Evolutionary conservation across 2,113 vertebrate species (phyloP), one percentile per base, ranked within the genome.

Genomic region (Chaetodon trifascialis): DNA sequence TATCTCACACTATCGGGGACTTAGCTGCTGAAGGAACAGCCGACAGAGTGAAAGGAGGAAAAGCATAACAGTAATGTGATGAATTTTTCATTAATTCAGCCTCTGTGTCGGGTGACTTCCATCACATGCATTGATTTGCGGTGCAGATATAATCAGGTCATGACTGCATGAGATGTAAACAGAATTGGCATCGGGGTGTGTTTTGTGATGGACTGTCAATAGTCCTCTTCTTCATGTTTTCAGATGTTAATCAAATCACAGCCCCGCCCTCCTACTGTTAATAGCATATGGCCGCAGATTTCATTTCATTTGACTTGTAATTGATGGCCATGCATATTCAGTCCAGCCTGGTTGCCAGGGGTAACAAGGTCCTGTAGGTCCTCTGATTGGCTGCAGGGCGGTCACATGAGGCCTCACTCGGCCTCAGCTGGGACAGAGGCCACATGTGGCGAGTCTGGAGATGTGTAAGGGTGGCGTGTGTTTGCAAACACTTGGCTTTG

Each of bases 281-380:
- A 88, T 77, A 49, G 67, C 80, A 73, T 74, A 84, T 85, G 87
- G 80, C 73, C 67, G 73, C 67, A 82, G 65, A 59, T 87, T 83
- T 77, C 71, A 87, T 78, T 83, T 72, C 54, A 86, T 89, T 84
- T 64, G 65, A 76, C 60, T 19, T 30, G 34, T 67, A 82, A 85
- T 34, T 78, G 80, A 89, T 74, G 83, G 86, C 82, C 60, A 15
- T 80, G 80, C 85, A 87, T 82, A 86, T 83, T 86, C 70, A 78
- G 72, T 55, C 36, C 4, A 46, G 46, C 25, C 51, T 1, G 7
- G 80, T 87, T 86, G 78, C 66, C 75, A 56, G 58, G 73, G 86
- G 82, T 73, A 76, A 88, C 71, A 8, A 10, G 38, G n/a, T 38
- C 44, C 66, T 62, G 12, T 46, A 17, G 17, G 82, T 74, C 67